phyloP scores from a whole-genome alignment of 1,140 invertebrate genomes.

The Chironomus striatipennis region DNA sequence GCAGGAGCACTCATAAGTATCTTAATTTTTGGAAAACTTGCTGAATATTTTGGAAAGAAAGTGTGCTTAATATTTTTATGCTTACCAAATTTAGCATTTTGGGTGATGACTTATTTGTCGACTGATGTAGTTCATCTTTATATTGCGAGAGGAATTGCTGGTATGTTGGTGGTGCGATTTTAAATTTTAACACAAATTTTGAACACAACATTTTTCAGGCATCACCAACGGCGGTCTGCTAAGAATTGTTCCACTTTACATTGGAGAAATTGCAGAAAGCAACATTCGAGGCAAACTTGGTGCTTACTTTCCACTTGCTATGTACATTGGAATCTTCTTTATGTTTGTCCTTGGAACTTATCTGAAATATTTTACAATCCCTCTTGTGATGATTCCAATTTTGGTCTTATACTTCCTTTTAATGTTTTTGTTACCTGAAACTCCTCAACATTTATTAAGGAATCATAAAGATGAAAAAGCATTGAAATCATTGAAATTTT shows the following conservation, averaged over 20 bases:
- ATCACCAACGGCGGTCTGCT: constrained; percentile 33
- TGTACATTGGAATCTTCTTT: constrained; percentile 33
- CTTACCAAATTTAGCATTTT: constrained; percentile 31
- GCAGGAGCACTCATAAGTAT: constrained; percentile 26
- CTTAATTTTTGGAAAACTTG: constrained; percentile 29
- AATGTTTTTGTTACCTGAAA: constrained; percentile 32
- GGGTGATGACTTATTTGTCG: constrained; percentile 30
- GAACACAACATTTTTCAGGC: too few species aligned
- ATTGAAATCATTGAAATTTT: constrained; percentile 31
- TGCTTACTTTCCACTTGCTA: constrained; percentile 31
- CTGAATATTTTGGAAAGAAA: constrained; percentile 36
- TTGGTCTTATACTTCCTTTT: constrained; percentile 31
- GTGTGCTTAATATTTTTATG: constrained; percentile 31
- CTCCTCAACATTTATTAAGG: constrained; percentile 32
- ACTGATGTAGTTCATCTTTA: constrained; percentile 30
- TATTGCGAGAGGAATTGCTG: constrained; percentile 37
- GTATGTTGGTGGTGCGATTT: too few species aligned
- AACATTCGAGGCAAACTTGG: constrained; percentile 34
- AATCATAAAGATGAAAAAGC: constrained; percentile 30
- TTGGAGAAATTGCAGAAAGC: constrained; percentile 36
- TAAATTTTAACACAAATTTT: too few species aligned
- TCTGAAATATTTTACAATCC: constrained; percentile 34
- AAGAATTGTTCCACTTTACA: constrained; percentile 33
- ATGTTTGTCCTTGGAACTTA: constrained; percentile 33
- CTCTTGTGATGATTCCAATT: constrained; percentile 31